Base-by-base conservation (phyloP, 2,113 vertebrate genomes). In the Podarcis cretensis region DNA sequence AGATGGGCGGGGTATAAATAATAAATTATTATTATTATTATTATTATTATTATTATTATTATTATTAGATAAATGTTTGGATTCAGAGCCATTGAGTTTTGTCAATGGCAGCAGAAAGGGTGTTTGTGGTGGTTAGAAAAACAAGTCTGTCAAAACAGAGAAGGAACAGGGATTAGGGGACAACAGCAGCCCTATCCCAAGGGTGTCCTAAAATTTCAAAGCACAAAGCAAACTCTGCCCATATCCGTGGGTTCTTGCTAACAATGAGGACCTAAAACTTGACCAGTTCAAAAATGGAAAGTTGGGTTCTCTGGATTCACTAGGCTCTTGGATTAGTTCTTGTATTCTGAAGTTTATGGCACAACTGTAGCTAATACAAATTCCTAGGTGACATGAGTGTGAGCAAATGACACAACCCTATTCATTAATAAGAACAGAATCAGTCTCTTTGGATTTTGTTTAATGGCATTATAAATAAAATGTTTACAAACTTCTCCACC, bases 391-490 rank as follows among this genome's bases (percentile, higher is more conserved):
- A 2, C 30, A 18, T 10, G 23, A n/a, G 21, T 21, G 30, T 32
- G 81, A 71, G 35, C 13, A 54, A 87, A 37, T 30, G 3, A 81
- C 43, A 73, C n/a, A 3, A 16, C 35, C 27, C 14, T 40, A 81
- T 16, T 40, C 27, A 40, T 57, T 27, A 30, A 73, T 69, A 59
- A 74, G 32, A 40, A 40, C 6, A 21, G n/a, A 68, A 21, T 1
- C 68, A 82, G 78, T 21, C 10, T 73, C 32, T 81, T 73, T n/a
- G 21, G 54, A 54, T 35, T 37, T 81, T 68, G 65, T 71, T 59
- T 35, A 27, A 30, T n/a, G 37, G 68, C 25, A 63, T 74, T 81
- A 87, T 81, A 81, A 87, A 74, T 81, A 87, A 81, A 63, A 75
- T 14, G 25, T 59, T 87, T 81, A 87, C 35, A 81, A 71, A 25